A percentile compares a stretch with the other conserved stretches of the same genome.
These are phyloP conservation scores for Neotoxoptera formosana DNA, from an alignment of 1,140 invertebrate genomes.

Conservation along the genomic window DNA sequence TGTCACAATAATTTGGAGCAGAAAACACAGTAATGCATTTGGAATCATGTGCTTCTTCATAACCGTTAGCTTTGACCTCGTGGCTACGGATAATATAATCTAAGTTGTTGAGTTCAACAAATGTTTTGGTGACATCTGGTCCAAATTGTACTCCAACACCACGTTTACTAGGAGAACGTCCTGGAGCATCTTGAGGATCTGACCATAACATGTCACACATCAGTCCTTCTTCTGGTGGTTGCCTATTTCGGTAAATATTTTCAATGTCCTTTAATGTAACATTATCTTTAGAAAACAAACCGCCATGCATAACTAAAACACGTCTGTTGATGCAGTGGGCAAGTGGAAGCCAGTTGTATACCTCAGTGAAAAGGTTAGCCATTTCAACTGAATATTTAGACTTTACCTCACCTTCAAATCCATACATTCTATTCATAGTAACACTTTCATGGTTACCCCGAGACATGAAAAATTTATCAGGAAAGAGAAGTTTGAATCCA, in stretches of 20 bases:
- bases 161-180: conserved; percentile 90
- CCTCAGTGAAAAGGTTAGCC: conserved; percentile 97
- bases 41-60: conserved; percentile 92
- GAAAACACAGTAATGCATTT: conserved; percentile 97
- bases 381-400: conserved; percentile 93
- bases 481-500: conserved; percentile 96
- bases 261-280: conserved; percentile 92
- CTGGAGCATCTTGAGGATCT: conserved; percentile 90
- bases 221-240: conserved; percentile 95
- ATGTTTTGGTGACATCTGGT: conserved; percentile 92
- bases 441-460: conserved; percentile 96
- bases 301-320: conserved; percentile 95
- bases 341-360: conserved; percentile 97
- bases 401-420: conserved; percentile 97
- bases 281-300: conserved; percentile 87
- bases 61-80: conserved; percentile 97
- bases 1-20: conserved; percentile 99
- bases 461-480: conserved; percentile 88
- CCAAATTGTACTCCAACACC: conserved; percentile 99
- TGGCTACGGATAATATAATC: conserved; percentile 96
- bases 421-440: conserved; percentile 99
- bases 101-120: conserved; percentile 84
- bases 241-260: conserved; percentile 87
- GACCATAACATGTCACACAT: conserved; percentile 99
- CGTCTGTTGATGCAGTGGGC: conserved; percentile 93